Evolutionary conservation across 2,797 vertebrate genomes (phyloP).

Genomic region (Micromesistius poutassou): DNA sequence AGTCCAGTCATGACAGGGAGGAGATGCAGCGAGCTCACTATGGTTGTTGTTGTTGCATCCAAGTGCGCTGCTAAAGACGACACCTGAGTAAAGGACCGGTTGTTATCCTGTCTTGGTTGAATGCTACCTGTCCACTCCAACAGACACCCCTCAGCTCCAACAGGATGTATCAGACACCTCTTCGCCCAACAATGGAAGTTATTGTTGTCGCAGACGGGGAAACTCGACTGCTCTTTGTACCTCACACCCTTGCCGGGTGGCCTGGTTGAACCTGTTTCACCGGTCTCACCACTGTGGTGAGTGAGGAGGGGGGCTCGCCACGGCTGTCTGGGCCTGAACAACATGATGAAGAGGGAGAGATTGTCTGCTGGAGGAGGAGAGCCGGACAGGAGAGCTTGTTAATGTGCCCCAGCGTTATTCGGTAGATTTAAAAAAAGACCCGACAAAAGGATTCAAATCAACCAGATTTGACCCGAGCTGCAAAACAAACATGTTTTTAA

Average conservation of each 20-base stretch:
- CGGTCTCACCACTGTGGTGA: not conserved
- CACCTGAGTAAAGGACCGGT: not conserved
- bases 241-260: not conserved
- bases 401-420: not conserved
- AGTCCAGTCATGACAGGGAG: not conserved
- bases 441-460: not conserved
- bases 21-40: not conserved
- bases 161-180: not conserved
- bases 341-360: too few relatives aligned
- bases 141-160: not conserved
- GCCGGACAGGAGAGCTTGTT: not conserved
- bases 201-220: not conserved
- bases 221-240: not conserved
- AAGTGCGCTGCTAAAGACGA: too few relatives aligned
- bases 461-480: not conserved
- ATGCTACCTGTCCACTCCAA: not conserved
- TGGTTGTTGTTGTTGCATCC: not conserved
- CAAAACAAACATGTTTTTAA: not conserved
- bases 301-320: not conserved
- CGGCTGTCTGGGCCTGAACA: not conserved
- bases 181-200: not conserved
- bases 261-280: not conserved
- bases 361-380: not conserved
- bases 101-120: not conserved
- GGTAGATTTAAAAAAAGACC: not conserved